Base-by-base conservation (phyloP, 2,113 vertebrate species). In the Crotalus helleri region DNA sequence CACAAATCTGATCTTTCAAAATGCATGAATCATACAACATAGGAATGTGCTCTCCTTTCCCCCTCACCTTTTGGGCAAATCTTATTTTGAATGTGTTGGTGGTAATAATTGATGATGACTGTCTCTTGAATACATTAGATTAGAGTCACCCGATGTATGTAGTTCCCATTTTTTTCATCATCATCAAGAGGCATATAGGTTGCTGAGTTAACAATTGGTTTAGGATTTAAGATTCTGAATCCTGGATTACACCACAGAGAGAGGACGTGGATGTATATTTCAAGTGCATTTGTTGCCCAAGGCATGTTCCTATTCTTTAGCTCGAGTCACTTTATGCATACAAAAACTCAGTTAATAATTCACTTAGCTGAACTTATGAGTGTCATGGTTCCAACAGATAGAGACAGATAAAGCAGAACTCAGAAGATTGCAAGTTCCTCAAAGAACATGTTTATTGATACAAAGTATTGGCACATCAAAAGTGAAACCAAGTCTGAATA, bases 311-410 rank as follows among this genome's bases (percentile, higher is more conserved):
- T 64, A 29, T 91, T 94, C 12, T 94, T 93, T 58, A 90, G 12
- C 6, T 96, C 3, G 9, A 90, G 39, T 85, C 21, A 29, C n/a
- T 11, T 94, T 11, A 91, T n/a, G 23, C 33, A 93, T 93, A 94
- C 59, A 90, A 1, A 23, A 86, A 17, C 0, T 1, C 4, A 88
- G 29, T 92, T 94, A 91, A 94, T 92, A 92, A 94, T 94, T 96
- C 57, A 87, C 2, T 93, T 90, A 17, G 33, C 54, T 95, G 74
- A 94, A 85, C 0, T 46, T 89, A 44, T 46, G 46, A 46, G 4
- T 9, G 49, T 49, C 49, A 49, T 49, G 49, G 49, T 49, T 49
- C 49, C 49, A 49, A 49, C 49, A 49, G 49, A 46, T 3, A 49
- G 44, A 44, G 44, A 44, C 44, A 44, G 3, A 44, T 44, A 44